Evolutionary conservation across 64 coral and sea anemone genomes (phyloP).

Genomic region (Anthopleura sola): DNA sequence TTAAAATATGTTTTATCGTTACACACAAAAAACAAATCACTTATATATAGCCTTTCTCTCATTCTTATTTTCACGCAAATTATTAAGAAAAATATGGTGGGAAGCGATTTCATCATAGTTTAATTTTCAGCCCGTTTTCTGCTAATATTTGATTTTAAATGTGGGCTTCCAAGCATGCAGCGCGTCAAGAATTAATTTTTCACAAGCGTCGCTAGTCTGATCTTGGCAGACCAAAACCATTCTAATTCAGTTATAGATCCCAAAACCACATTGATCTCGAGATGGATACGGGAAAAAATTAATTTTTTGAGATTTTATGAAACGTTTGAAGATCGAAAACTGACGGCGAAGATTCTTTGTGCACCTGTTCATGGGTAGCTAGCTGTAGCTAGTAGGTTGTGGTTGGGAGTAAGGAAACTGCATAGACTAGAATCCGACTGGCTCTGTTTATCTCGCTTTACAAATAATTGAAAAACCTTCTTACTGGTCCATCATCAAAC

Average conservation of each 20-base stretch:
- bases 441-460: neutral
- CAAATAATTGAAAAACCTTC: neutral
- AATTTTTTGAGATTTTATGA: neutral
- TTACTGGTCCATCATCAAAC: neutral
- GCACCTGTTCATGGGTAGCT: neutral
- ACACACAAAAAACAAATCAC: neutral
- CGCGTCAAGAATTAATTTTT: neutral
- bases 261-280: neutral
- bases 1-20: neutral
- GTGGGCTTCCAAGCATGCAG: neutral
- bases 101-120: neutral
- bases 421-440: neutral
- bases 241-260: constrained; percentile 16
- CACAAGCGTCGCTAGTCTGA: neutral
- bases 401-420: neutral
- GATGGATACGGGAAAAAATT: neutral
- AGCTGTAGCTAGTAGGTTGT: too few relatives aligned
- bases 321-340: neutral
- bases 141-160: neutral
- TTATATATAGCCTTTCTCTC: neutral
- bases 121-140: neutral
- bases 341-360: neutral
- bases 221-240: neutral
- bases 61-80: neutral
- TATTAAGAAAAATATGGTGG: neutral